Conservation (phyloP, 2,113 vertebrate species). For the Nerophis lumbriciformis region DNA sequence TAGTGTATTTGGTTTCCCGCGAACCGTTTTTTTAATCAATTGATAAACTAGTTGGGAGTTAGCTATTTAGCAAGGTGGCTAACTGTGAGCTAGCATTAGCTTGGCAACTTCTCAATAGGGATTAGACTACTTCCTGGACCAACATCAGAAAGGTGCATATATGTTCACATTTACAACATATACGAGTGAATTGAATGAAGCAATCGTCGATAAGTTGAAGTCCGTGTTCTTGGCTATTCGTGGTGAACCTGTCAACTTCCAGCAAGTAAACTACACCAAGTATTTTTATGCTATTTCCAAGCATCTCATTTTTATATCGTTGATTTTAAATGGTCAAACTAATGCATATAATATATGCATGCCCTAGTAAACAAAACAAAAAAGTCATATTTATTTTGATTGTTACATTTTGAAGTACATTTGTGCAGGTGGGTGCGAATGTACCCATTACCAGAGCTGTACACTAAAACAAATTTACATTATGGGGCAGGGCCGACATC, state of each 20-base stretch:
- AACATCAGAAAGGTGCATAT: neutral
- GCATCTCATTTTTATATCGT: too few species aligned
- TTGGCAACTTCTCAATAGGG: constrained; percentile 60
- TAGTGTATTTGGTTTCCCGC: neutral
- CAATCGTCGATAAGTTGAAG: neutral
- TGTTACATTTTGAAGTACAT: too few species aligned
- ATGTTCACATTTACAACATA: neutral
- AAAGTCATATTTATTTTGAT: too few species aligned
- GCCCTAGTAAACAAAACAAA: too few species aligned
- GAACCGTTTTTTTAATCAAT: constrained; percentile 5
- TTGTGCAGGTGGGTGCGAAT: too few species aligned
- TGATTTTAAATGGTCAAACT: too few species aligned
- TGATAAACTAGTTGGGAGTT: constrained; percentile 5
- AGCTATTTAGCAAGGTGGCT: constrained; percentile 42
- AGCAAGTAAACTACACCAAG: constrained; percentile 50
- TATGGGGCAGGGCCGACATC: too few species aligned
- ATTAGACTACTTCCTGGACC: constrained; percentile 62
- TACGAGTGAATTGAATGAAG: neutral
- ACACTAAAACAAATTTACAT: too few species aligned
- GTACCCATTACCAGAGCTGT: too few species aligned
- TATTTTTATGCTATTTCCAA: too few species aligned
- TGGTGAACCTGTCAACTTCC: constrained; percentile 40
- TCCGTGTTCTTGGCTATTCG: neutral
- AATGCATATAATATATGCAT: too few species aligned
- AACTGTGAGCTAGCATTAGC: constrained; percentile 47